phyloP scores from a whole-genome alignment of 2,113 vertebrate genomes.

The Hoplias malabaricus region DNA sequence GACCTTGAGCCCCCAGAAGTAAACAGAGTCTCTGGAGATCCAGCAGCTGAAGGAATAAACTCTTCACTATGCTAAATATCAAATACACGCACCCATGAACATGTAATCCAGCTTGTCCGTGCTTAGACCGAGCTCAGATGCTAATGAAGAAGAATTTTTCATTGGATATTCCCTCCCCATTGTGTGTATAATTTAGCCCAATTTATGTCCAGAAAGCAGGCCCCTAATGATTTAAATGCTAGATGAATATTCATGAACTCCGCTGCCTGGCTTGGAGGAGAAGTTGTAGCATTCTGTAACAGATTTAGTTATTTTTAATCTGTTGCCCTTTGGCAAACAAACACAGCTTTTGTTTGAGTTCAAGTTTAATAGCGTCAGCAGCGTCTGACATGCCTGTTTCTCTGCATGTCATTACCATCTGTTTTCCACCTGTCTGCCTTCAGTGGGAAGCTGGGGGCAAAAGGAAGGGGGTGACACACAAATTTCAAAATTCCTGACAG shows the following conservation, averaged over 20 bases:
- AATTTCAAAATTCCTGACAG: no score
- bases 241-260: constrained; percentile 16
- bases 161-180: neutral
- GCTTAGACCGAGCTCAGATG: neutral
- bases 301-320: neutral
- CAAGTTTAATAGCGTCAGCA: neutral
- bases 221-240: neutral
- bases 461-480: no score
- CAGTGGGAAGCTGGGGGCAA: no score
- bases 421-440: neutral
- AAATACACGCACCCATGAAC: neutral
- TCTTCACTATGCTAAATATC: neutral
- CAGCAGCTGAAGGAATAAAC: no score
- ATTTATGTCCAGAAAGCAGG: neutral
- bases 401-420: neutral
- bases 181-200: neutral
- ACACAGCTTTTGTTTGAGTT: neutral
- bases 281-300: neutral
- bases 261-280: neutral
- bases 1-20: no score
- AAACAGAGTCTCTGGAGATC: no score
- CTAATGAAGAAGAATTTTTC: neutral
- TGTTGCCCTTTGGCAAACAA: neutral
- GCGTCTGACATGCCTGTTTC: neutral
- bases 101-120: no score